These are phyloP conservation scores for Zosterops borbonicus DNA, from an alignment of 2,113 vertebrate genomes.

Conservation along the genomic window DNA sequence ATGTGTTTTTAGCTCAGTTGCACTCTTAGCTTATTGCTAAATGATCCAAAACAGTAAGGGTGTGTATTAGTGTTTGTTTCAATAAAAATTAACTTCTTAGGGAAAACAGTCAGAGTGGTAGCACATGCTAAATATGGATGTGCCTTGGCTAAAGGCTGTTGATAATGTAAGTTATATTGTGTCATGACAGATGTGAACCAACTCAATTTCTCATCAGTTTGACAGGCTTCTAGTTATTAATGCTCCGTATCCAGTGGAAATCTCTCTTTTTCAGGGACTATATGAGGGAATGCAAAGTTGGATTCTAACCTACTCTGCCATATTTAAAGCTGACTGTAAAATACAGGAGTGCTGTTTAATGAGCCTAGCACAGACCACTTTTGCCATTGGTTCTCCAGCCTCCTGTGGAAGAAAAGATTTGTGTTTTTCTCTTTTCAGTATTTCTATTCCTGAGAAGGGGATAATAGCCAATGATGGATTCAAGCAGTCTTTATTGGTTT, in stretches of 20 bases:
- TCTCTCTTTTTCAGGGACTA: background rate
- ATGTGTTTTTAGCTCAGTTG: background rate
- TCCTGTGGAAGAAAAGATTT: background rate
- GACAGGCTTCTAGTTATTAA: background rate
- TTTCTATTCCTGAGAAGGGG: background rate
- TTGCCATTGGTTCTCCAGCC: background rate
- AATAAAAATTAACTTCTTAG: background rate
- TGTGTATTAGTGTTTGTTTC: background rate
- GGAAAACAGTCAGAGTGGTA: background rate
- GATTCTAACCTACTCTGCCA: background rate
- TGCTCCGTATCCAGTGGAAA: background rate
- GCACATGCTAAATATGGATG: background rate
- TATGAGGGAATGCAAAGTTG: background rate
- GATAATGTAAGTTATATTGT: background rate
- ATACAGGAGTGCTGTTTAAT: background rate
- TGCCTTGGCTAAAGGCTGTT: background rate
- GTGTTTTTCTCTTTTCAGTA: background rate
- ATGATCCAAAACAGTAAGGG: background rate
- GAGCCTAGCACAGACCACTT: background rate
- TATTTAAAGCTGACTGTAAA: background rate
- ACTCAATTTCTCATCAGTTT: background rate
- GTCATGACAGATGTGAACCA: background rate
- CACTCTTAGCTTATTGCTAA: background rate
- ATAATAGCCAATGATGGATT: background rate
- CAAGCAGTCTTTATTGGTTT: background rate